Evolutionary conservation across 2,113 vertebrate genomes (phyloP).

Genomic region (Cepphus grylle): DNA sequence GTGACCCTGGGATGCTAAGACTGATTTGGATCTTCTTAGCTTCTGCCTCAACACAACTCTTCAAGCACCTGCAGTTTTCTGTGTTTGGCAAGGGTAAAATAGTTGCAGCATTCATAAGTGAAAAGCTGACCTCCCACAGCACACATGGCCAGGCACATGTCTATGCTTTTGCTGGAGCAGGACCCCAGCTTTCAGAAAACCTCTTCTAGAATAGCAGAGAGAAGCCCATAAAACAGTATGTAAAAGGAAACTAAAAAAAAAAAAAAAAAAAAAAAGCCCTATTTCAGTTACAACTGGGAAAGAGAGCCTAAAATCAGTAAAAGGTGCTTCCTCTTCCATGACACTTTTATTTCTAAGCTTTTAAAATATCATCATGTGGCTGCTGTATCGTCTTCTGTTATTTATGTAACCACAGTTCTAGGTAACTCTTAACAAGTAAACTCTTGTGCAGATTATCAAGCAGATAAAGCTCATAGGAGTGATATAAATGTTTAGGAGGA

Average conservation of each 20-base stretch:
- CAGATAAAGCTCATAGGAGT: not conserved
- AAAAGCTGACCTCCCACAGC: not conserved
- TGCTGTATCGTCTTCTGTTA: not conserved
- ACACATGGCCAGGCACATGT: rapidly evolving
- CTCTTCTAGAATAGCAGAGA: not conserved
- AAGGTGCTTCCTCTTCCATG: not conserved
- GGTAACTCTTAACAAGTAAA: not conserved
- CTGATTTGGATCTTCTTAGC: not conserved
- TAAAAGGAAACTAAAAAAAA: not conserved
- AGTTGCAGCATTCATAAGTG: rapidly evolving
- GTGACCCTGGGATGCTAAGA: not conserved
- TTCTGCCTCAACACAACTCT: not conserved
- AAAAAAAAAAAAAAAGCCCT: not conserved
- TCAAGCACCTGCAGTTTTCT: not conserved
- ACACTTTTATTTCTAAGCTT: constrained; percentile 38
- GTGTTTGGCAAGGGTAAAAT: not conserved
- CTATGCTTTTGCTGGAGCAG: not conserved
- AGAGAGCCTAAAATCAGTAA: not conserved
- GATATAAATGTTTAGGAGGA: not conserved
- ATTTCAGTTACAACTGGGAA: not conserved
- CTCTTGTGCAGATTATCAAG: not conserved
- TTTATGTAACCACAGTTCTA: constrained; percentile 5
- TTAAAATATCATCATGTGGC: not conserved
- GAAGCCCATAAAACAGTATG: not conserved
- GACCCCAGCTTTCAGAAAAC: not conserved